Conservation (phyloP, 2,888 invertebrate genomes). For the Chelonus formosanus region DNA sequence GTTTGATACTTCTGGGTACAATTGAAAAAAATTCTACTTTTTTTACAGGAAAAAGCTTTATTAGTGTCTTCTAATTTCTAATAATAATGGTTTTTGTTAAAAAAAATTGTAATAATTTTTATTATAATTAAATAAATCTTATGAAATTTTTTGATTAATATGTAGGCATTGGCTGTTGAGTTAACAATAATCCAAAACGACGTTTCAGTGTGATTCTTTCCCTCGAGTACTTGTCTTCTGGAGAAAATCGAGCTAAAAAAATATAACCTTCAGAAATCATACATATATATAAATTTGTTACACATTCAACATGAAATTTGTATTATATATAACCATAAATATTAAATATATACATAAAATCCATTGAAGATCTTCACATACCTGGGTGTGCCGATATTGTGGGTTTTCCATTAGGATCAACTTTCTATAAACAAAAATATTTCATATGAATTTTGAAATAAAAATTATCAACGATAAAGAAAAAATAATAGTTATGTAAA, state of each 20-base stretch:
- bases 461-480: slow-evolving; percentile 67
- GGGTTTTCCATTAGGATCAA: slow-evolving; percentile 80
- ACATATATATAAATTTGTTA: background rate
- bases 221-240: slow-evolving; percentile 92
- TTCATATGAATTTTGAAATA: slow-evolving; percentile 12
- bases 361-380: slow-evolving; percentile 50
- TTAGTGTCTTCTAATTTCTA: too few species aligned
- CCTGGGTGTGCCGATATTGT: slow-evolving; percentile 91
- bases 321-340: too few species aligned
- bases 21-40: too few species aligned
- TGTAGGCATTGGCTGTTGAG: slow-evolving; percentile 80
- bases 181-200: slow-evolving; percentile 85
- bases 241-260: slow-evolving; percentile 89
- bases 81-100: slow-evolving; percentile 15
- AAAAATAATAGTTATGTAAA: too few species aligned
- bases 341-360: too few species aligned
- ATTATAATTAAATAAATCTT: too few species aligned
- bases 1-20: too few species aligned
- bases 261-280: slow-evolving; percentile 15
- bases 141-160: slow-evolving; percentile 65
- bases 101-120: slow-evolving; percentile 9
- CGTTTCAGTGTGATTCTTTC: slow-evolving; percentile 89
- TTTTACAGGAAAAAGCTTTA: too few species aligned
- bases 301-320: too few species aligned
- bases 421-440: slow-evolving; percentile 72